phyloP scores from a whole-genome alignment of 53 echinoderm and acorn worm genomes.

The Apostichopus leukothele region DNA sequence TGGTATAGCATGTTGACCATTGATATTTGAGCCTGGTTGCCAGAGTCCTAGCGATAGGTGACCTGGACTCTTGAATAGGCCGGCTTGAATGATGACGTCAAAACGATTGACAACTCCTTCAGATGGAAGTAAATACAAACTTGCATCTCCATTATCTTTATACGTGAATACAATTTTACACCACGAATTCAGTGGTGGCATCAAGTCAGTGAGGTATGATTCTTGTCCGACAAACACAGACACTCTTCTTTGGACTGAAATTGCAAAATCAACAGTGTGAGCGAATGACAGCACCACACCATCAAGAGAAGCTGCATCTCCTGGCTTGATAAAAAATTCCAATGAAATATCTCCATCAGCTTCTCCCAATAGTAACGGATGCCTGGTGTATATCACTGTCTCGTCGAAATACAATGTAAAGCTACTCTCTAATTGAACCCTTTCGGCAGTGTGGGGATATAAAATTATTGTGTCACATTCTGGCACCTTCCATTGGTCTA shows the following conservation, averaged over 20 bases:
- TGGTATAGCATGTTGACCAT: slow-evolving; percentile 58
- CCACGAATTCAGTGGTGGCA: slow-evolving; percentile 61
- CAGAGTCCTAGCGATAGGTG: slow-evolving; percentile 81
- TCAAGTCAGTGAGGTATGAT: slow-evolving; percentile 62
- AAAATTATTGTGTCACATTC: slow-evolving; percentile 72
- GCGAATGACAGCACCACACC: slow-evolving; percentile 83
- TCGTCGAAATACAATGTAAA: slow-evolving; percentile 59
- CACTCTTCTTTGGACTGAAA: slow-evolving; percentile 62
- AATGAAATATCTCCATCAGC: slow-evolving; percentile 61
- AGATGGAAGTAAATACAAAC: slow-evolving; percentile 67
- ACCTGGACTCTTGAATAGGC: slow-evolving; percentile 64
- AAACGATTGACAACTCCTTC: slow-evolving; percentile 54
- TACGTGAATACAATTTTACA: slow-evolving; percentile 73
- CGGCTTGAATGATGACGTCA: slow-evolving; percentile 42
- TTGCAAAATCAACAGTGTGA: slow-evolving; percentile 64
- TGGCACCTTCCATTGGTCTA: slow-evolving; percentile 63
- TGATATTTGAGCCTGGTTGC: slow-evolving; percentile 62
- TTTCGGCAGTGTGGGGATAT: slow-evolving; percentile 49
- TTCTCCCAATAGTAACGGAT: slow-evolving; percentile 50
- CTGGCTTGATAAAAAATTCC: slow-evolving; percentile 63
- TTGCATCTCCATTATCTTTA: slow-evolving; percentile 62
- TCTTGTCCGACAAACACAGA: slow-evolving; percentile 59
- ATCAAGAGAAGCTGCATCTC: slow-evolving; percentile 30
- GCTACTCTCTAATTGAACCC: slow-evolving; percentile 48
- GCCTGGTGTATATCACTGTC: slow-evolving; percentile 61